Base-by-base conservation (phyloP, 64 coral and sea anemone genomes). In the Stichodactyla helianthus region DNA sequence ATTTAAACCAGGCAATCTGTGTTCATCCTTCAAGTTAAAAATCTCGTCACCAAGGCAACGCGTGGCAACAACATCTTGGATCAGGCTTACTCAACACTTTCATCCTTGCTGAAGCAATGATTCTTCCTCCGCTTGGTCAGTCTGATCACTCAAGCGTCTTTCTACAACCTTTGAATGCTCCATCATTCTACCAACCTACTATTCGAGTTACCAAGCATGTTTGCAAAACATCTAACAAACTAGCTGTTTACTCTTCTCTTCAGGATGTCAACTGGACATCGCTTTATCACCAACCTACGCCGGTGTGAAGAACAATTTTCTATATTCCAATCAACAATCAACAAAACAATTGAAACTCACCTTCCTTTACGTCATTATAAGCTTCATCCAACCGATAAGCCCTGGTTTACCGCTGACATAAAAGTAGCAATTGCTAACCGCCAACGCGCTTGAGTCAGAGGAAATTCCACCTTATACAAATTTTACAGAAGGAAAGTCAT, bases 31-130 rank as follows among this genome's bases (percentile, higher is more conserved):
- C 53, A 10, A 54, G 16, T 55, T 92, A 55, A 87, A 92, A 70
- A 85, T 87, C 53, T 92, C 12, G 90, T 92, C 5, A 92, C 27
- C 20, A 63, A 80, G 16, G 23, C 84, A 86, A 92, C 85, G 4
- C 20, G 90, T 13, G 74, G 74, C 19, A 77, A 77, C 7, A 77
- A 77, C 44, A 77, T 77, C n/a, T 77, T 77, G 15, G 74, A 77
- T 51, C 23, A 77, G 15, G 44, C 44, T 44, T 77, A 77, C 27
- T 35, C 74, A 7, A 35, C 74, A 27, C 23, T 77, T 4, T 77
- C 74, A 31, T 35, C 44, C 6, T 77, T 77, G 74, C 5, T 26
- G 74, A 77, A 35, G 74, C 74, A 11, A 77, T 51, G 8, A 77
- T 77, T 44, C 74, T 77, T 44, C 74, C 74, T 10, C 74, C 74